Evolutionary conservation across 2,888 invertebrate genomes (phyloP), one percentile per base, ranked within the genome.

Genomic region (Blastobasis adustella): DNA sequence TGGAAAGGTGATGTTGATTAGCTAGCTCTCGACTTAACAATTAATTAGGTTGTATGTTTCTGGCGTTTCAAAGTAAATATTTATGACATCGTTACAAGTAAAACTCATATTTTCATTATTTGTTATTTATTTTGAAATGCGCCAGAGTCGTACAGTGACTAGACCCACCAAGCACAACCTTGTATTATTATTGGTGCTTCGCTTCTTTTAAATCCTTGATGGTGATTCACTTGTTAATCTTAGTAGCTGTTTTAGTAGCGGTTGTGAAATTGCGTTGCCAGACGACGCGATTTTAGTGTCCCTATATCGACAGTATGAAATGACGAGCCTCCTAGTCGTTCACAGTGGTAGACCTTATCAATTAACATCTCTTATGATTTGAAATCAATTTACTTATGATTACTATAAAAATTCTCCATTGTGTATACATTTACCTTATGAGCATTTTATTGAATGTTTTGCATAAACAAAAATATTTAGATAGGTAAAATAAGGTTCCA

Each of bases 261-360:
- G 84, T 82, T 84, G 81, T 83, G 82, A 82, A 75, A 74, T 78
- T 73, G 71, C 62, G 68, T 72, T 74, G 71, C 74, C 76, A 79
- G 69, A 77, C 67, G 67, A 69, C 69, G 72, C 71, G 74, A 65
- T 69, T 67, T 66, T 66, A 64, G 63, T 66, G 60, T 59, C 66
- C 65, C 54, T 68, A 68, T 74, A 71, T 70, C 71, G 63, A 50
- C 10, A 50, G 45, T 39, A 40, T 47, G 47, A 54, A 63, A 73
- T 67, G 63, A 67, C 65, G 67, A 71, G 70, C 59, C 73, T 72
- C 66, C 80, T 80, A 81, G 79, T 79, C 79, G 66, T 68, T 69
- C 57, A 65, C 61, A 63, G 45, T 45, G 4, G 44, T 66, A 61
- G 60, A 60, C 59, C 53, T 52, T 59, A 54, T 47, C 56, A 56